Base-by-base conservation (phyloP, 2,113 vertebrate genomes). In the Ammodytes marinus region DNA sequence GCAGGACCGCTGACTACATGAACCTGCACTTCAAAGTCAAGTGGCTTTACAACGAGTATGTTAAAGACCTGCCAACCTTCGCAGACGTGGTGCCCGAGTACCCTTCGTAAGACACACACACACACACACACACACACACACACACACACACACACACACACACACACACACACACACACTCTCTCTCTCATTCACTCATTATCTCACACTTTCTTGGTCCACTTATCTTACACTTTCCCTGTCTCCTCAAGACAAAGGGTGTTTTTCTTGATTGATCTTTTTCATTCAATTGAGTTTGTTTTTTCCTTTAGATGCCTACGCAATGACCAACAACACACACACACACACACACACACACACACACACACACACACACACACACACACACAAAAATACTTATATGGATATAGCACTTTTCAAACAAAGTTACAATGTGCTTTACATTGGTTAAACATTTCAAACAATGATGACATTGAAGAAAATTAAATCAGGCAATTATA, bases 11-110 rank as follows among this genome's bases (percentile, higher is more conserved):
- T 0, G 98, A 99, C 95, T 99, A 99, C 94, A 99, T 99, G 98
- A 99, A 99, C 92, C 95, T 99, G 69, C 98, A 99, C 93, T 99
- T 99, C 94, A 99, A 99, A 93, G 98, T 99, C 88, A 99, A 99
- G 89, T 99, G 98, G 98, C 95, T 99, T 4, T 95, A 98, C 94
- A 99, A 98, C 3, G 98, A 99, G 82, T 99, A 99, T 0, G 92
- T 98, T 6, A 90, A 72, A 54, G 96, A 98, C 59, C 96, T 99
- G 88, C 95, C 97, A 12, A 88, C 92, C 88, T 94, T 97, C 91
- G 92, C 92, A 57, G 95, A 94, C 42, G 86, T 92, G 17, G 96
- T 97, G 86, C 98, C 98, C 0, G 97, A 99, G 72, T 99, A 99
- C 81, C 97, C 98, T 15, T 90, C 91, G 98, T 99, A 93, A 97